Conservation (phyloP, 2,113 vertebrate genomes). For the Percina caprodes region DNA sequence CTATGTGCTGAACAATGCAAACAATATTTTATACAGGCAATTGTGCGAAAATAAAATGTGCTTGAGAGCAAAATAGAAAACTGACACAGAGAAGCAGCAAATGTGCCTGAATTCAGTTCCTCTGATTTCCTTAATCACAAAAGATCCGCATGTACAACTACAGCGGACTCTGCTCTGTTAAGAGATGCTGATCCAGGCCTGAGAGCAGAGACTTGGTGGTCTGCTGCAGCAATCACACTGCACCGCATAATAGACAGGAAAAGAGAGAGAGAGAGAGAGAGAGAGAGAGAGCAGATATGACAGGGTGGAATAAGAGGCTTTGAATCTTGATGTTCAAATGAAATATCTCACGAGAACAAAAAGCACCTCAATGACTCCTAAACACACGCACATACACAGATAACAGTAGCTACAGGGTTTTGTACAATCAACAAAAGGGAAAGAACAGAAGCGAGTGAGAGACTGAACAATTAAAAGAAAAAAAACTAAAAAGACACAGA, state of each 20-base stretch:
- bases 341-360: neutral
- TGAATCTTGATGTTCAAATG: neutral
- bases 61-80: constrained; percentile 13
- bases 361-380: neutral
- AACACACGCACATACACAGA: neutral
- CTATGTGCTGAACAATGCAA: constrained; percentile 44
- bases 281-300: neutral
- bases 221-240: constrained; percentile 8
- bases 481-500: neutral
- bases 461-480: neutral
- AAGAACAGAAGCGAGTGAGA: neutral
- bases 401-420: neutral
- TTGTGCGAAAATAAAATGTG: constrained; percentile 26
- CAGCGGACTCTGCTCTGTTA: constrained; percentile 6
- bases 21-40: constrained; percentile 23
- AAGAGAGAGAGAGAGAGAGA: neutral
- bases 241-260: neutral
- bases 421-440: constrained; percentile 5
- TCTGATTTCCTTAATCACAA: constrained; percentile 7
- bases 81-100: neutral
- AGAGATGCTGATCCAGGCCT: constrained; percentile 42
- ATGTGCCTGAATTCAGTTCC: neutral
- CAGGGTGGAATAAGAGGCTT: neutral
- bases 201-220: constrained; percentile 10
- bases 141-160: neutral